Base-by-base conservation (phyloP, 92 coral and sea anemone genomes). In the Ricordea florida region DNA sequence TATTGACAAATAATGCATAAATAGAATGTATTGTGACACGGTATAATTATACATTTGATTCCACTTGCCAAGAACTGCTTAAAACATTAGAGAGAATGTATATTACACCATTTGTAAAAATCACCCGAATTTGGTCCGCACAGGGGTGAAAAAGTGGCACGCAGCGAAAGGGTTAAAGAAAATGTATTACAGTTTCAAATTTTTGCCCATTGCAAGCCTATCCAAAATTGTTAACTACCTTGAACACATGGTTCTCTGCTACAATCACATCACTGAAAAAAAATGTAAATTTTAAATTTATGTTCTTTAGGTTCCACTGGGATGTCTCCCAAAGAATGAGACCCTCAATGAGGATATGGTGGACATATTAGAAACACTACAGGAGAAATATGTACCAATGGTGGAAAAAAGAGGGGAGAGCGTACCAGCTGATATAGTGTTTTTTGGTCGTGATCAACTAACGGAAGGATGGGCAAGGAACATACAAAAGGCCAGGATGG, bases 401-500 rank as follows among this genome's bases (percentile, higher is more conserved):
- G n/a, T n/a, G n/a, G n/a, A n/a, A n/a, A n/a, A n/a, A n/a, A n/a
- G n/a, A n/a, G n/a, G n/a, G n/a, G n/a, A n/a, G n/a, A n/a, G n/a
- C n/a, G n/a, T n/a, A n/a, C n/a, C n/a, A n/a, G n/a, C n/a, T n/a
- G 68, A 74, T 7, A 27, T 65, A 37, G 31, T 78, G 40, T 88
- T 78, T 50, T 76, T 87, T 58, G 87, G 92, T 30, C 87, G 87
- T 5, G 84, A 80, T 31, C 80, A 80, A 26, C 74, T 83, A 21
- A 88, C 89, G 0, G 86, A 88, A 30, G 93, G 83, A 66, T 51
- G 89, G 38, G 83, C 89, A 26, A 73, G 89, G 31, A 83, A 65
- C 78, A 71, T 86, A 18, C 51, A 57, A 40, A 46, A 65, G 34
- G 89, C 79, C 27, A 69, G 84, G 37, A 65, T 74, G 0, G 88